Evolutionary conservation across 2,888 invertebrate genomes (phyloP).

Genomic region (Lydus trimaculatus): DNA sequence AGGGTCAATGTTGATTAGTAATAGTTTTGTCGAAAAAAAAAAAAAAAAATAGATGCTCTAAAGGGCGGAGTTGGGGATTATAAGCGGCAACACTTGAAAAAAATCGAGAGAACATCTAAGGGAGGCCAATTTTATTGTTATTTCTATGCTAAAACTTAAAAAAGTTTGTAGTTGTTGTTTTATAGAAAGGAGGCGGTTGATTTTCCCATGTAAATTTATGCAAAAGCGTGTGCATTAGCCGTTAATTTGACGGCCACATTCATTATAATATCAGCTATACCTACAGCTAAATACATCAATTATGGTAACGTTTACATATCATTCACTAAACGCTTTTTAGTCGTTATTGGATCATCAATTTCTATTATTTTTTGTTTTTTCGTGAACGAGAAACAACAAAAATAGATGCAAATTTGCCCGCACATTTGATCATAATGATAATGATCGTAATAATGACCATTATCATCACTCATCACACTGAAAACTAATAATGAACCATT

Average conservation of each 20-base stretch:
- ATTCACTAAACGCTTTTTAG: conserved; percentile 25
- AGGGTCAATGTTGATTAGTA: conserved; percentile 7
- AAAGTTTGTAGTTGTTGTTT: not conserved
- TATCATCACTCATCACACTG: conserved; percentile 59
- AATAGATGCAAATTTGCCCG: conserved; percentile 45
- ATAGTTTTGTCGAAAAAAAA: no score
- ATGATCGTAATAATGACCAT: conserved; percentile 55
- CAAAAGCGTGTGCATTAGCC: conserved; percentile 55
- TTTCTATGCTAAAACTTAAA: no score
- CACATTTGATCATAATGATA: conserved; percentile 46
- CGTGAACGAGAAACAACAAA: no score
- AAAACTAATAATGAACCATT: conserved; percentile 61
- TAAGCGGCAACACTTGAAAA: not conserved
- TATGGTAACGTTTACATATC: conserved; percentile 40
- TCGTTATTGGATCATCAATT: conserved; percentile 15
- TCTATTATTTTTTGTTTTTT: no score
- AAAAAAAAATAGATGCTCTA: not conserved
- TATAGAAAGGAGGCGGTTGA: conserved; percentile 16
- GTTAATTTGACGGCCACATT: conserved; percentile 54
- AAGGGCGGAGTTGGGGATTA: conserved; percentile 4
- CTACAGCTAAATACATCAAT: conserved; percentile 47
- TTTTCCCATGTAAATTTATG: conserved; percentile 57
- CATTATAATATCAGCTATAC: conserved; percentile 48
- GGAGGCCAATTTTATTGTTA: not conserved
- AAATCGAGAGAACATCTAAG: not conserved